Evolutionary conservation across 2,888 invertebrate genomes (phyloP), one percentile per base, ranked within the genome.

Genomic region (Synanthedon myopaeformis): DNA sequence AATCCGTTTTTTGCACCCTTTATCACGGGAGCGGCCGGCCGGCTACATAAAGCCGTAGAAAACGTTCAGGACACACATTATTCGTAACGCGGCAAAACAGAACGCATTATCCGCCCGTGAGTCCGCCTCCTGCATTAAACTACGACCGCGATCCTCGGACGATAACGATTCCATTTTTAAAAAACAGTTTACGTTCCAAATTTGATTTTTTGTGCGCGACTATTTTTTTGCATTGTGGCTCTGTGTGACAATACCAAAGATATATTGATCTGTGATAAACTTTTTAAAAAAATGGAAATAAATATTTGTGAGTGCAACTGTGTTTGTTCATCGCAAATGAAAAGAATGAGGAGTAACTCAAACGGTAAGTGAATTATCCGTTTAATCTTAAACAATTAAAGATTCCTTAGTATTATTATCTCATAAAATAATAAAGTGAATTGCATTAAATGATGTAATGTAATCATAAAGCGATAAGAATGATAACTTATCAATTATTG

Each of bases 1-100:
- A 85, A 80, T 79, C 77, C 57, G 76, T 82, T 85, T 86, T 85
- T 86, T 84, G 77, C 83, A 84, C 85, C 83, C 85, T 82, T 78
- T 83, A 83, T 82, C 80, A 79, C 79, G 70, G 82, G 78, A 76
- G 76, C 77, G 79, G 76, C 79, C 70, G 35, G 69, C 75, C 74
- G 71, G 65, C 71, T 63, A 80, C 83, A 84, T 86, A 86, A 84
- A 85, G 82, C 79, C 69, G 75, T 78, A 76, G 79, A 80, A 85
- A 84, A 73, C 75, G 79, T 81, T 80, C 84, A 85, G 85, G 85
- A 82, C 79, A 79, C 77, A 79, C 83, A 85, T 77, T 82, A 79
- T 75, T 80, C 69, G 77, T 78, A 79, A 79, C 73, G 78, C 85
- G 70, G 77, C 78, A 70, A 72, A 45, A 71, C 82, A 76, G 85